Evolutionary conservation across 2,797 vertebrate genomes (phyloP), one percentile per base, ranked within the genome.

Genomic region (Geotrypetes seraphini): DNA sequence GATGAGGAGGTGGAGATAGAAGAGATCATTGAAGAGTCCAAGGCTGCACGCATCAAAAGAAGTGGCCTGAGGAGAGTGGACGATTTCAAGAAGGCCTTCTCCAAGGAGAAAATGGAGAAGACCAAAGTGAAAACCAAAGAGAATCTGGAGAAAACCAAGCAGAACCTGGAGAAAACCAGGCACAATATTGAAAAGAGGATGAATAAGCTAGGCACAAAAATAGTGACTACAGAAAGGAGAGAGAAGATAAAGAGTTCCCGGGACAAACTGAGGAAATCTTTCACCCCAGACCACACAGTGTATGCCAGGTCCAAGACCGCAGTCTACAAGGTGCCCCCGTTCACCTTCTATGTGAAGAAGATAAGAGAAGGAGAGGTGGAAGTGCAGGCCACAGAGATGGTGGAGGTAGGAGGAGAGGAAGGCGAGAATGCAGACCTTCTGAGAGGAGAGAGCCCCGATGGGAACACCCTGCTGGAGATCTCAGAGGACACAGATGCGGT

Each of bases 341-440:
- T 99, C 66, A 99, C 96, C 47, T 98, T 99, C 70, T 87, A 92
- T 0, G 96, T 99, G 24, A 99, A 98, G 84, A 99, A 99, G 73
- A 84, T 96, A 57, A 74, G 93, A 27, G 91, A 89, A 25, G 94
- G 92, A 0, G 75, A 84, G 52, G 81, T 76, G 39, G 90, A 97
- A 47, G 78, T 95, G 28, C 88, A 91, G 38, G 93, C 91, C 56
- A 96, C 92, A 0, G 95, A 97, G 74, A 92, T 99, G 91, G 87
- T 96, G 54, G 92, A 96, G 55, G 94, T 95, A 27, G 86, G 81
- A 5, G 82, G 81, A 23, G 56, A 45, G 7, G 80, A 76, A 12
- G 63, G 57, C 10, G 92, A 90, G 19, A 80, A 75, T 3, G 29
- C 62, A 0, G 81, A 84, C 26, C 63, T 82, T 60, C 40, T 81